Evolutionary conservation across 2,888 invertebrate species (phyloP).

Genomic region (Eulithis prunata): DNA sequence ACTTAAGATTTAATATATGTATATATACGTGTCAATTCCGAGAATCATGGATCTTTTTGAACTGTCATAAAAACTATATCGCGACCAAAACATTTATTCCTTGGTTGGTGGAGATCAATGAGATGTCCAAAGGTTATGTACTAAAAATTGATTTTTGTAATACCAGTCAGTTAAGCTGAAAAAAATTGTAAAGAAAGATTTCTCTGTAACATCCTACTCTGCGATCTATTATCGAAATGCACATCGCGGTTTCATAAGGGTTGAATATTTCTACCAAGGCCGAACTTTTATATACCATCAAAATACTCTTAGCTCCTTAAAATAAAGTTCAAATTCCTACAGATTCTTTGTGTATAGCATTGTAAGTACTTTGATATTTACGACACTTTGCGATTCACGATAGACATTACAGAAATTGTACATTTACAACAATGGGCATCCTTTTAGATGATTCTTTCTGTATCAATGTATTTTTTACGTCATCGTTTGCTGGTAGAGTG

Average conservation of each 20-base stretch:
- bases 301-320: slow-evolving; percentile 15
- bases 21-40: too few relatives aligned
- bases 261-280: slow-evolving; percentile 65
- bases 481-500: not conserved
- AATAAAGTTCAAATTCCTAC: slow-evolving; percentile 38
- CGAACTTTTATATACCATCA: slow-evolving; percentile 37
- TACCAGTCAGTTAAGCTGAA: too few relatives aligned
- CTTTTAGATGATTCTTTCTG: slow-evolving; percentile 35
- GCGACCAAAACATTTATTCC: too few relatives aligned
- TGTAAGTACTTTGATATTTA: slow-evolving; percentile 58
- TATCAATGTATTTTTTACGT: slow-evolving; percentile 11
- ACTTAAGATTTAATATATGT: too few relatives aligned
- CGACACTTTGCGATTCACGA: slow-evolving; percentile 53
- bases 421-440: slow-evolving; percentile 44
- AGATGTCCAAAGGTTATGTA: too few relatives aligned
- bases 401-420: slow-evolving; percentile 71
- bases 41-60: too few relatives aligned
- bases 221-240: slow-evolving; percentile 76
- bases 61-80: too few relatives aligned
- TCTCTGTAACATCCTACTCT: slow-evolving; percentile 51
- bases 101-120: too few relatives aligned
- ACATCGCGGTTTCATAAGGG: slow-evolving; percentile 79
- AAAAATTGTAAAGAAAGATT: not conserved
- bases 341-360: not conserved
- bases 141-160: too few relatives aligned